Percentiles rank a stretch among this genome's conserved stretches.
These are phyloP conservation scores for Oxycera nigricornis DNA, from an alignment of 2,888 invertebrate genomes.

Conservation along the genomic window DNA sequence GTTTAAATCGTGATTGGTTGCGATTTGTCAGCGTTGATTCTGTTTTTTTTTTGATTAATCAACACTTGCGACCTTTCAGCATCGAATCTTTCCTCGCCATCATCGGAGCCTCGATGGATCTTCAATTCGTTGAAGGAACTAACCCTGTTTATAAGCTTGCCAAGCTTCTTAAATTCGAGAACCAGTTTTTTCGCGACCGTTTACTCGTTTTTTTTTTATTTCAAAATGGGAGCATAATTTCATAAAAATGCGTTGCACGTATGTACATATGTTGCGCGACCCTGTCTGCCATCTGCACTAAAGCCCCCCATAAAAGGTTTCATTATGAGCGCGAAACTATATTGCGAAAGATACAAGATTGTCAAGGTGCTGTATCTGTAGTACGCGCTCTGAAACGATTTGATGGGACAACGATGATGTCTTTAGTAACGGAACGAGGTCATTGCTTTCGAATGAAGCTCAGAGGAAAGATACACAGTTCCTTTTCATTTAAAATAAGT, in stretches of 20 bases:
- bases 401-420: neutral
- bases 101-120: neutral
- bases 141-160: neutral
- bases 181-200: neutral
- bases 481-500: no score
- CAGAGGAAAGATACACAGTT: neutral
- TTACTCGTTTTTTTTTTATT: neutral
- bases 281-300: conserved; percentile 1
- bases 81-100: neutral
- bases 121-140: neutral
- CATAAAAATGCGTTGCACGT: neutral
- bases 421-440: neutral
- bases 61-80: neutral
- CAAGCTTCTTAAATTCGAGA: neutral
- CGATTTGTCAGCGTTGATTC: neutral
- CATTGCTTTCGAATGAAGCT: neutral
- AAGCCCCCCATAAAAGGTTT: conserved; percentile 12
- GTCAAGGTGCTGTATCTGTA: neutral
- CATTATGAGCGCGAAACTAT: neutral
- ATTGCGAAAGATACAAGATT: neutral
- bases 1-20: neutral
- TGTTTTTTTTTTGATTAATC: neutral
- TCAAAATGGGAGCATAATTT: conserved; percentile 12
- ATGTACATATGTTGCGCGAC: neutral
- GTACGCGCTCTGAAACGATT: neutral